Evolutionary conservation across 2,113 vertebrate species (phyloP), one percentile per base, ranked within the genome.

Genomic region (Thalassarche chlororhynchos): DNA sequence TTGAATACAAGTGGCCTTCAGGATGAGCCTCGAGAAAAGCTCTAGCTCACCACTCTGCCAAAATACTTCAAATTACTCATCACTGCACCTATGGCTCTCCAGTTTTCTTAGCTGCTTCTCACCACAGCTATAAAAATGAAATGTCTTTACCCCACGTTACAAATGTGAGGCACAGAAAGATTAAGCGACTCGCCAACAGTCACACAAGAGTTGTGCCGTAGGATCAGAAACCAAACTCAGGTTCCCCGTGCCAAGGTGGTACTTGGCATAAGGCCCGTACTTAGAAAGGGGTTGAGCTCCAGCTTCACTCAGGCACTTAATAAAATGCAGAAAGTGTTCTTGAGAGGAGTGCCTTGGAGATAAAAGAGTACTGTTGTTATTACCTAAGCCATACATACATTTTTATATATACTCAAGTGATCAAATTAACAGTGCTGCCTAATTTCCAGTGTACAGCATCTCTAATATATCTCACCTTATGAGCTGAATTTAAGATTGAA

Each of bases 131-230:
- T 61, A 47, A 76, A 71, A 24, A 31, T 3, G 18, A 76, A 51
- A 21, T 38, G 25, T 42, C 64, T 81, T 57, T n/a, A 74, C 9
- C 36, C 49, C 8, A 0, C 3, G 32, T 14, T 49, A 40, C 66
- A 86, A 55, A 34, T 3, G 8, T 5, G 52, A 86, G 76, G 61
- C 71, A 86, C 66, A 31, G 51, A 62, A n/a, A 49, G 61, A 46
- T 32, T 18, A 31, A 24, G 14, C 0, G 0, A 71, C 36, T 66
- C 3, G 0, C n/a, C 82, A 11, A 25, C 44, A 61, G 57, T 17
- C 55, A 36, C 57, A 15, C 1, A 0, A 44, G 61, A n/a, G 36
- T 0, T 72, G 42, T 36, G 47, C 55, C 3, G 5, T n/a, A 66
- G 36, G 69, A 46, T 55, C 81, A 60, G 54, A 54, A 55, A 62